These are phyloP conservation scores for Corythornis vintsioides DNA, from an alignment of 2,113 vertebrate genomes.

Conservation along the genomic window DNA sequence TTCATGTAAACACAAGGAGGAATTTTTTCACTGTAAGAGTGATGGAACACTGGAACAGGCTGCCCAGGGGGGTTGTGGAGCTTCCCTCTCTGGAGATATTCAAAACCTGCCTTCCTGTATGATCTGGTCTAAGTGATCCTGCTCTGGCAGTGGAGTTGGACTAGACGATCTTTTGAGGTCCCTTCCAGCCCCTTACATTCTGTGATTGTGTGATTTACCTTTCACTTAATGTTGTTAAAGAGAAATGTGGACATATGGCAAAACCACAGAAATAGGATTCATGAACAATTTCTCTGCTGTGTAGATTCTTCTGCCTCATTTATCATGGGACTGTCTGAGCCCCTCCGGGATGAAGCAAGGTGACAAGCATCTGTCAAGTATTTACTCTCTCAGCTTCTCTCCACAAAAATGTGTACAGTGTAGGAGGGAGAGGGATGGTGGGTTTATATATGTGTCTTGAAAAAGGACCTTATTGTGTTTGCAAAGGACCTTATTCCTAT, in stretches of 20 bases:
- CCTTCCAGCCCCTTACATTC: no score
- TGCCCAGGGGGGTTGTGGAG: no score
- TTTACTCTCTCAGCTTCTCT: not conserved
- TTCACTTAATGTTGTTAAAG: not conserved
- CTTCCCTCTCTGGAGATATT: no score
- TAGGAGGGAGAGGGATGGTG: not conserved
- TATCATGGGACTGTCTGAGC: not conserved
- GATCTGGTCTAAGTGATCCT: no score
- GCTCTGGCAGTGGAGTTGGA: no score
- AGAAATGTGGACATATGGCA: not conserved
- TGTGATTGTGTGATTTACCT: not conserved
- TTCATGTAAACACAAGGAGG: no score
- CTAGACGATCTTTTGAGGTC: no score
- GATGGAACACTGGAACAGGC: no score
- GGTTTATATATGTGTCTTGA: not conserved
- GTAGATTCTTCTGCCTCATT: not conserved
- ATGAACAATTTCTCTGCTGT: not conserved
- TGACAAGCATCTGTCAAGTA: not conserved
- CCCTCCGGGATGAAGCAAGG: not conserved
- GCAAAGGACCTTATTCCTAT: not conserved
- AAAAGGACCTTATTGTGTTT: not conserved
- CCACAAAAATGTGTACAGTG: not conserved
- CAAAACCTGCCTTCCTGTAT: no score
- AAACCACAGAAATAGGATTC: not conserved
- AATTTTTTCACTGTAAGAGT: no score